Evolutionary conservation across 1,140 invertebrate genomes (phyloP), one percentile per base, ranked within the genome.

Genomic region (Macrobrachium nipponense): DNA sequence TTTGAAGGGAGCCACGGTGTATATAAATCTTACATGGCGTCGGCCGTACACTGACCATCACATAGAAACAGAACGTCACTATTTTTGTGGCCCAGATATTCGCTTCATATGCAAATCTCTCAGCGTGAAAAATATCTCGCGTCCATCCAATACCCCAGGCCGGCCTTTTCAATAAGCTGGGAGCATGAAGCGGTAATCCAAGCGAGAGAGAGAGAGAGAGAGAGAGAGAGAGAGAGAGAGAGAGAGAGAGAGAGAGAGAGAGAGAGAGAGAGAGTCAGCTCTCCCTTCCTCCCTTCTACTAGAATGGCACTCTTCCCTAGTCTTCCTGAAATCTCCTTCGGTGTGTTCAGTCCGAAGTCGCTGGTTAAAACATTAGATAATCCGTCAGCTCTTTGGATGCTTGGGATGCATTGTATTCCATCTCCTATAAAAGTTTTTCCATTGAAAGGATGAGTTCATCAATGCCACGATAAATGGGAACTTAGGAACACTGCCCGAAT

Each of bases 101-200:
- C 83, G 83, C 83, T 86, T 86, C 83, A 86, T 86, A 86, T 86
- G 83, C 83, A 86, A 86, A 86, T 86, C 83, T 86, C 83, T 59
- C 76, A 75, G 76, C 83, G 83, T 86, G 83, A 86, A 86, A 86
- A 86, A 86, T 86, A 86, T 86, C 83, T 79, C 76, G 83, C 83
- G 83, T 86, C 83, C 83, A 86, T 86, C 83, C 83, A 86, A 86
- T 86, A 86, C 83, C 83, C 83, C 62, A 61, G 83, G 77, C 83
- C 83, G 83, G 83, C 83, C 83, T 86, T 86, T 86, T 86, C 83
- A 86, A 86, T 86, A 86, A 86, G 83, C 83, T 64, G 75, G 51
- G 66, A 86, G 83, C 83, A 86, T 86, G 83, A 73, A 86, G 83
- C 83, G 59, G 83, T 86, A 86, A 86, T 86, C 83, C 83, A 72